These are phyloP conservation scores for Saturnia pavonia DNA, from an alignment of 2,888 invertebrate genomes.

Conservation along the genomic window DNA sequence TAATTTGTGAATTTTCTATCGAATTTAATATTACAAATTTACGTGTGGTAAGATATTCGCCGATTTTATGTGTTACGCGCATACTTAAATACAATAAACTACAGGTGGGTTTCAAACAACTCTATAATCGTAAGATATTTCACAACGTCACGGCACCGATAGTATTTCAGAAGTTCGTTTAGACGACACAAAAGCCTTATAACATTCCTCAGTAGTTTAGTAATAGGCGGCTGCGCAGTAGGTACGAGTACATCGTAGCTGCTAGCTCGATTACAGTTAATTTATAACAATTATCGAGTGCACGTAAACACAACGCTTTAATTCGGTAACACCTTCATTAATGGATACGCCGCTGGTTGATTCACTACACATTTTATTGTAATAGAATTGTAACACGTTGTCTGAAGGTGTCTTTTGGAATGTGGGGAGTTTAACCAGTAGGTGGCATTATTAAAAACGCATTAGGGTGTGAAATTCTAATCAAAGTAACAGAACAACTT, in stretches of 20 bases:
- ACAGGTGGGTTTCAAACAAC: not conserved
- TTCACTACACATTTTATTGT: constrained; percentile 14
- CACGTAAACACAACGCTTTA: constrained; percentile 58
- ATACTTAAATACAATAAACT: not conserved
- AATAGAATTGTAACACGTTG: constrained; percentile 22
- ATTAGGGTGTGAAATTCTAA: constrained; percentile 43
- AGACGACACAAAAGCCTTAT: not conserved
- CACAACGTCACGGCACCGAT: not conserved
- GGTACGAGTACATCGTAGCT: no score
- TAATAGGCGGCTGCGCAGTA: not conserved
- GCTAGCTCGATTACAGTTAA: constrained; percentile 45
- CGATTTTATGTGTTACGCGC: not conserved
- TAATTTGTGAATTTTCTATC: not conserved
- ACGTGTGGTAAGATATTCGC: not conserved
- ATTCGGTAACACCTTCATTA: constrained; percentile 67
- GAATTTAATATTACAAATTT: not conserved
- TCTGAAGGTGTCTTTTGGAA: constrained; percentile 22
- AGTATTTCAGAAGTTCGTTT: not conserved
- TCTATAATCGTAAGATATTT: no score
- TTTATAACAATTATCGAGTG: constrained; percentile 67
- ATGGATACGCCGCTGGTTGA: constrained; percentile 39
- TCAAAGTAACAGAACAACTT: constrained; percentile 25
- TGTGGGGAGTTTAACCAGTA: not conserved
- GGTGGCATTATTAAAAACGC: constrained; percentile 58
- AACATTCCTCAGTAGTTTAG: not conserved